These are phyloP conservation scores for Ellobius talpinus DNA, from an alignment of 2,113 vertebrate species.

Conservation along the genomic window DNA sequence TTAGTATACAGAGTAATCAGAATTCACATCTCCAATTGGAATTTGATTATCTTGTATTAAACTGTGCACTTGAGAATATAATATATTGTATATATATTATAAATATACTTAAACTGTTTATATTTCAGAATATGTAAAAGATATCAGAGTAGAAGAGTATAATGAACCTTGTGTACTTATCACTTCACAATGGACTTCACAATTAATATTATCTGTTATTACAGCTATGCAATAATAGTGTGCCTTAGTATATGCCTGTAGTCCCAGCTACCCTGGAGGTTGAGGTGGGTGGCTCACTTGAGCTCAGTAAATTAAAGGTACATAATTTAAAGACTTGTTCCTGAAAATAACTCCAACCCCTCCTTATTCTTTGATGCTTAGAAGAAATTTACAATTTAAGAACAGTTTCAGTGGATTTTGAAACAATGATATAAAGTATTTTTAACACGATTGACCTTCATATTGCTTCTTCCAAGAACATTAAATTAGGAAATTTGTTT, in stretches of 20 bases:
- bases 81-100: background rate
- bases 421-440: conserved; percentile 28
- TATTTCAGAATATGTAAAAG: conserved; percentile 48
- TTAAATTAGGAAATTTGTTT: conserved; percentile 56
- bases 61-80: conserved; percentile 19
- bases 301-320: background rate
- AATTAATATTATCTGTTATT: background rate
- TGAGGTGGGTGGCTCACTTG: background rate
- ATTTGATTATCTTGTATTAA: conserved; percentile 46
- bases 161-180: background rate
- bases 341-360: conserved; percentile 39
- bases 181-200: conserved; percentile 1
- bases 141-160: background rate
- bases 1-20: conserved; percentile 28
- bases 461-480: background rate
- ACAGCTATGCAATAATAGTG: background rate
- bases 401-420: background rate
- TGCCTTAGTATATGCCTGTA: background rate
- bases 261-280: background rate
- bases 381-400: conserved; percentile 23
- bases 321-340: conserved; percentile 41
- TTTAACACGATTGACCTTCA: conserved; percentile 50
- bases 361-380: conserved; percentile 14
- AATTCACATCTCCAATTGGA: conserved; percentile 22
- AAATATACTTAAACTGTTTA: conserved; percentile 35